These are phyloP conservation scores for Tenualosa thibaudeaui DNA, from an alignment of 2,797 vertebrate species.

Conservation along the genomic window DNA sequence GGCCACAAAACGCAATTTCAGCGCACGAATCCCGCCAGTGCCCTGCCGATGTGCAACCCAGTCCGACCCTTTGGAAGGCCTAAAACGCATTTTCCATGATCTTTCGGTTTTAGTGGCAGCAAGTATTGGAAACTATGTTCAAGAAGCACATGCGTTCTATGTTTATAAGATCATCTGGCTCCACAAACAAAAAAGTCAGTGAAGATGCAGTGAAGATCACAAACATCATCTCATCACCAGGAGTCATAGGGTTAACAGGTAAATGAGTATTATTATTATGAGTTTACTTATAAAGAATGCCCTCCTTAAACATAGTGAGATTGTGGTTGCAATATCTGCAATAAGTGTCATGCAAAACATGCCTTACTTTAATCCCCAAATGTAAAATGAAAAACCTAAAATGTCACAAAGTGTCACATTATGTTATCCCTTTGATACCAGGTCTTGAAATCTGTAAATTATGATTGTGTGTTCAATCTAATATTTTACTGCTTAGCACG, in stretches of 20 bases:
- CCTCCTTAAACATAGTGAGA: background rate
- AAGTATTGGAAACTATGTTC: background rate
- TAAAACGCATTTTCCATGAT: background rate
- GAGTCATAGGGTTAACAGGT: background rate
- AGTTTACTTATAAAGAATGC: background rate
- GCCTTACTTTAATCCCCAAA: background rate
- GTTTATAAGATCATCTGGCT: background rate
- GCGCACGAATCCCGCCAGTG: background rate
- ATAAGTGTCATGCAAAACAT: background rate
- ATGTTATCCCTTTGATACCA: background rate
- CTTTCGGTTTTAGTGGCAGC: background rate
- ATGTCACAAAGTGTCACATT: background rate
- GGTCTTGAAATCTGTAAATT: background rate
- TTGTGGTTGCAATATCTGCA: background rate
- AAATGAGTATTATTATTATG: background rate
- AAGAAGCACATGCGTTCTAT: background rate
- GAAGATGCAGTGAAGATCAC: background rate
- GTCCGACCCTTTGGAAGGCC: slow-evolving; percentile 14
- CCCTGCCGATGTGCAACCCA: background rate
- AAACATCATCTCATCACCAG: background rate
- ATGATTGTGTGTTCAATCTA: background rate
- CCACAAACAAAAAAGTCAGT: background rate
- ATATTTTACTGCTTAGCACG: background rate
- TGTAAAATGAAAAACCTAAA: too few relatives aligned
- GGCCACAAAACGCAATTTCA: slow-evolving; percentile 29